Percentiles rank a stretch among this genome's conserved stretches.
Conservation (phyloP, 2,113 vertebrate species). For the Prietella phreatophila region DNA sequence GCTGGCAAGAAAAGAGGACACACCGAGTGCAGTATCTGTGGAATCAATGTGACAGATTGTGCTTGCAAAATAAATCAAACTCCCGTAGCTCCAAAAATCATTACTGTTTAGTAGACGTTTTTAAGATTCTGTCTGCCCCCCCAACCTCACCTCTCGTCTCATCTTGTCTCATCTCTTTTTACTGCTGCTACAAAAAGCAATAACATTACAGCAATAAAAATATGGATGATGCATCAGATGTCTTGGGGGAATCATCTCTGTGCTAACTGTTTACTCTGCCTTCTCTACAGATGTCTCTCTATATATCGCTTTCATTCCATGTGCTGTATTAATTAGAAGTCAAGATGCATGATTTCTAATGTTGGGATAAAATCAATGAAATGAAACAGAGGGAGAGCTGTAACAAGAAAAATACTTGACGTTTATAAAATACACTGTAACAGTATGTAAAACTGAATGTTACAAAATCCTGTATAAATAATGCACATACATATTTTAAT, state of each 20-base stretch:
- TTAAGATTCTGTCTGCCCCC: conserved; percentile 26
- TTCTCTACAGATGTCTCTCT: conserved; percentile 31
- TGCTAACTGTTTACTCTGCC: conserved; percentile 29
- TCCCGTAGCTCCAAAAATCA: conserved; percentile 34
- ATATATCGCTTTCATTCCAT: conserved; percentile 12
- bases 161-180: conserved; percentile 10
- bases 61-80: conserved; percentile 37
- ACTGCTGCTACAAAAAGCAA: conserved; percentile 49
- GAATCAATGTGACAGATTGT: conserved; percentile 33
- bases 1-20: conserved; percentile 35
- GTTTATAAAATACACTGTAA: not conserved
- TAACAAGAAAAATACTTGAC: not conserved
- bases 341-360: conserved; percentile 18
- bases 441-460: not conserved
- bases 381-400: not conserved
- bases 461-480: not conserved
- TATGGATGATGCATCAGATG: conserved; percentile 64
- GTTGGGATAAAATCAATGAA: not conserved
- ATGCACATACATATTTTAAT: not conserved
- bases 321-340: conserved; percentile 11
- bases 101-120: conserved; percentile 23
- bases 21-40: not conserved
- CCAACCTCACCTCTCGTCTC: conserved; percentile 8
- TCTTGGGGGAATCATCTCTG: conserved; percentile 39
- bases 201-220: conserved; percentile 46